These are phyloP conservation scores for Danaus chrysippus DNA, from an alignment of 2,888 invertebrate species.

Conservation along the genomic window DNA sequence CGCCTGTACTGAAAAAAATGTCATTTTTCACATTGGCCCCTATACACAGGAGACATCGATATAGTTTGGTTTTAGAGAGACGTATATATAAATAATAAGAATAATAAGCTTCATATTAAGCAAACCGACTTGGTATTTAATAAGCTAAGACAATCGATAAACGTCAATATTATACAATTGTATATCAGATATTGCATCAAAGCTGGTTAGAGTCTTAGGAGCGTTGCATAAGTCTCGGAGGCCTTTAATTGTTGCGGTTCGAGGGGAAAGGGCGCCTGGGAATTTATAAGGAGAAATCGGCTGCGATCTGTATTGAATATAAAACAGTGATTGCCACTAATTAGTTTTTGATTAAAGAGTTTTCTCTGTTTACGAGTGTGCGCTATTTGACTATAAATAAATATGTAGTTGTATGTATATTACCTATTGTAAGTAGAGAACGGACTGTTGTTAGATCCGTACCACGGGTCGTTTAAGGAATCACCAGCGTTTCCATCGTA, in stretches of 20 bases:
- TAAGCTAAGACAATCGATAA: neutral
- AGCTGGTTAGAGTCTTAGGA: constrained; percentile 14
- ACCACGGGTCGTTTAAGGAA: constrained; percentile 95
- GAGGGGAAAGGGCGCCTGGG: constrained; percentile 4
- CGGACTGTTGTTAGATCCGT: constrained; percentile 95
- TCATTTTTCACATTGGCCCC: too few species aligned
- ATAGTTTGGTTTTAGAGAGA: too few species aligned
- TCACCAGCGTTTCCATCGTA: constrained; percentile 95
- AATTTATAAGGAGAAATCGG: constrained; percentile 4
- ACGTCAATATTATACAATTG: constrained; percentile 8
- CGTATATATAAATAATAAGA: neutral
- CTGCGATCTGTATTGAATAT: neutral
- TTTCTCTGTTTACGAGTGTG: neutral
- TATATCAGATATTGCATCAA: constrained; percentile 11
- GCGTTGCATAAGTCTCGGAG: constrained; percentile 12
- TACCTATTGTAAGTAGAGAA: constrained; percentile 95
- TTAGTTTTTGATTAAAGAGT: neutral
- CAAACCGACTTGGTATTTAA: neutral
- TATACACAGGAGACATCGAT: too few species aligned
- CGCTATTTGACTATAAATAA: neutral
- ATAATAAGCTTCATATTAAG: neutral
- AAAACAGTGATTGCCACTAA: too few species aligned
- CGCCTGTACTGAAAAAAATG: too few species aligned
- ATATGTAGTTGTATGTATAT: constrained; percentile 29
- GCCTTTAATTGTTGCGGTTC: constrained; percentile 1